Evolutionary conservation across 2,888 invertebrate species (phyloP).

Genomic region (Apamea anceps): DNA sequence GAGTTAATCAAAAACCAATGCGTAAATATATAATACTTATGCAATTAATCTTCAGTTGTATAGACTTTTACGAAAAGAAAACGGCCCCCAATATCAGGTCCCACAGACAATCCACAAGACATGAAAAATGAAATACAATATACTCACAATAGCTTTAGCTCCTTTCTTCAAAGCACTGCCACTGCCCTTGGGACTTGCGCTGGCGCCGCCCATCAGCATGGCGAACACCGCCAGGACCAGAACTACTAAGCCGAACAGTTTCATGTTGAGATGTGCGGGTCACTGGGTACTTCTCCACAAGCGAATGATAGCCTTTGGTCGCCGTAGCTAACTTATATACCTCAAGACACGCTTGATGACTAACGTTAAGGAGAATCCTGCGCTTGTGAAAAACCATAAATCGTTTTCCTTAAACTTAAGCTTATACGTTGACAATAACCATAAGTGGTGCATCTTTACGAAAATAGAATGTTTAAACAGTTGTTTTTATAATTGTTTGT

Average conservation of each 20-base stretch:
- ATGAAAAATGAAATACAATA: not conserved
- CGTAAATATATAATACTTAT: not conserved
- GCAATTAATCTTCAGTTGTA: not conserved
- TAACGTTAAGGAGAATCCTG: conserved; percentile 39
- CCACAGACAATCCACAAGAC: not conserved
- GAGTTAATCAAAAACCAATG: not conserved
- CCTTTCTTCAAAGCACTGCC: conserved; percentile 60
- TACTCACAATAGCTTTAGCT: conserved; percentile 66
- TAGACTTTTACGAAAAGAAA: not conserved
- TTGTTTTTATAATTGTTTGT: conserved; percentile 2
- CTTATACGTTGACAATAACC: conserved; percentile 9
- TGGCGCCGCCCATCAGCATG: conserved; percentile 59
- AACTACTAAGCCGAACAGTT: conserved; percentile 62
- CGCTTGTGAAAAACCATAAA: conserved; percentile 38
- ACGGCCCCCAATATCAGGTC: not conserved
- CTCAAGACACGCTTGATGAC: conserved; percentile 25
- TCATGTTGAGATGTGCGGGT: conserved; percentile 61
- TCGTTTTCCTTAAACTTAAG: conserved; percentile 54
- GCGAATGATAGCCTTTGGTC: conserved; percentile 34
- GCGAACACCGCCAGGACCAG: conserved; percentile 66
- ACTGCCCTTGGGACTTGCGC: conserved; percentile 63
- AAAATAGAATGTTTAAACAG: not conserved
- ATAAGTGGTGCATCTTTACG: conserved; percentile 9
- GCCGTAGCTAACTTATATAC: conserved; percentile 46
- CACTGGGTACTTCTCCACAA: conserved; percentile 33